Evolutionary conservation across 2,888 invertebrate species (phyloP), one percentile per base, ranked within the genome.

Genomic region (Erebia epiphron): DNA sequence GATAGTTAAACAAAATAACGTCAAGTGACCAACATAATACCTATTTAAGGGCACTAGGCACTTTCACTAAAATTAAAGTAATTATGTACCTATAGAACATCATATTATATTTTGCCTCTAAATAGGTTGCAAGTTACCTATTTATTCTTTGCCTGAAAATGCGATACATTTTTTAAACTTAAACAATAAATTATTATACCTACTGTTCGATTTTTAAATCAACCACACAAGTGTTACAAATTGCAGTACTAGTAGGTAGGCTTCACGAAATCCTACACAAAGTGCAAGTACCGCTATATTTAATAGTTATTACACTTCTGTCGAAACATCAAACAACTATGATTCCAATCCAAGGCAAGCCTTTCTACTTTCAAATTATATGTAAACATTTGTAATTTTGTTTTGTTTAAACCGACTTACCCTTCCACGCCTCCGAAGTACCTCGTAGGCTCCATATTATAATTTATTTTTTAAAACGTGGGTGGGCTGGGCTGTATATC

Each of bases 391-490:
- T 54, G n/a, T n/a, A n/a, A n/a, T n/a, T n/a, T n/a, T n/a, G 26
- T 26, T 35, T 35, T 57, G 56, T 11, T 57, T 26, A 26, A 26
- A 1, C 26, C 7, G 13, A 67, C 91, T 85, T 74, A 92, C 92
- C 92, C 92, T 82, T 92, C 92, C 43, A 92, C 87, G 56, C 92
- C 92, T 61, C 91, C 92, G 73, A 91, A 92, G 82, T 85, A 90
- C 88, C 80, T 82, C 66, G 72, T 73, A 41, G 71, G 71, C 67
- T 75, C 76, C 83, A 83, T 83, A 26, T 63, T 73, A 69, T 75
- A 75, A 73, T 21, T 66, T 26, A 54, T 2, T 56, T 21, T 57
- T 46, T 10, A 13, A 69, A 60, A 62, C 70, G 76, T 79, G 75
- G 77, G 76, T 66, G 75, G 67, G 67, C n/a, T n/a, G n/a, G n/a